A percentile compares a stretch with the other conserved stretches of the same genome.
Conservation (phyloP, 2,113 vertebrate genomes). For the Misgurnus anguillicaudatus region DNA sequence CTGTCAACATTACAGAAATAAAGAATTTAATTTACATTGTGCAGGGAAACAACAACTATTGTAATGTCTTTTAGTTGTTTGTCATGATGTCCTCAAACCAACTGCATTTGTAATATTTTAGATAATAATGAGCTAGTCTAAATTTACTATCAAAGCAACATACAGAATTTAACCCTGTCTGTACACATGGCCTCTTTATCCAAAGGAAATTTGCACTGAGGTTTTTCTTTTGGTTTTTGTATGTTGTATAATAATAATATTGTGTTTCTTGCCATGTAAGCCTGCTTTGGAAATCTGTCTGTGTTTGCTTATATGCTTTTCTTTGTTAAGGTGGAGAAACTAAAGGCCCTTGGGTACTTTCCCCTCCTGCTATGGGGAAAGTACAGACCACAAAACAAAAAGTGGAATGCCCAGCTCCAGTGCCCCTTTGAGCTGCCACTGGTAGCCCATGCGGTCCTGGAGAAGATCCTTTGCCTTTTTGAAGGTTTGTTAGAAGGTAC, state of each 20-base stretch:
- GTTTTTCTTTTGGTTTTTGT: background rate
- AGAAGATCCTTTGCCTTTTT: background rate
- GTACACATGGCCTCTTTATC: background rate
- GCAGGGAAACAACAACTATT: background rate
- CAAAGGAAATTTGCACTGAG: background rate
- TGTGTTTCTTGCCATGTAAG: too few species aligned
- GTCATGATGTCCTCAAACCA: background rate
- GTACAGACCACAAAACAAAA: background rate
- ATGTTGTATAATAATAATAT: background rate
- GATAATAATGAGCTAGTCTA: background rate
- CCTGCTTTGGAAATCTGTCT: too few species aligned
- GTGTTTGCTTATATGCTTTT: too few species aligned
- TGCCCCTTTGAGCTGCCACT: background rate
- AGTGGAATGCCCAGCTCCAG: background rate
- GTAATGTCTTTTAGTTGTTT: background rate
- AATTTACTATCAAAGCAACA: background rate
- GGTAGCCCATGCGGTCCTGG: background rate
- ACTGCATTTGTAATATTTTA: background rate
- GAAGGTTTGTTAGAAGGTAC: too few species aligned
- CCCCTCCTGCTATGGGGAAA: background rate
- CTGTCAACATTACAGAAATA: background rate
- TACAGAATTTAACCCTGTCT: background rate
- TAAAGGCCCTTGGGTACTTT: constrained; percentile 2
- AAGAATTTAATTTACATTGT: background rate
- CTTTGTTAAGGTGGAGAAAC: constrained; percentile 3